These are phyloP conservation scores for Lipotes vexillifer DNA, from an alignment of 2,113 vertebrate species.

Conservation along the genomic window DNA sequence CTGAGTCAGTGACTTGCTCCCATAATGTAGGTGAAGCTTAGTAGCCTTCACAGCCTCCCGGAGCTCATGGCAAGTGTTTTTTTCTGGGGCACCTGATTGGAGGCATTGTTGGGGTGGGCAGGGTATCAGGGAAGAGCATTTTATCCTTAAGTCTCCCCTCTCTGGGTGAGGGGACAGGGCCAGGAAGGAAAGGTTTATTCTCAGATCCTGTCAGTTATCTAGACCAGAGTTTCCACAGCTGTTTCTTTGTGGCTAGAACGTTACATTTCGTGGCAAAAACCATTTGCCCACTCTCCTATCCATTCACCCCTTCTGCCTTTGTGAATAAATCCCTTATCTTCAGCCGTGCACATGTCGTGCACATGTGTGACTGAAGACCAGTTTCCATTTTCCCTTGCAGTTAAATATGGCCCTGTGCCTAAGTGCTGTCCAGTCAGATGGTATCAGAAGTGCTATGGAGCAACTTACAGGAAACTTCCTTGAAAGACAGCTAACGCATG, in stretches of 20 bases:
- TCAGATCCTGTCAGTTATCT: neutral
- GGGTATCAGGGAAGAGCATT: neutral
- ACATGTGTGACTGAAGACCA: neutral
- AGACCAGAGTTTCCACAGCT: neutral
- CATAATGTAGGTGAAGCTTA: neutral
- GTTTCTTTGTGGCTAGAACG: neutral
- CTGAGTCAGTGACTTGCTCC: neutral
- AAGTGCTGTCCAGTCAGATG: neutral
- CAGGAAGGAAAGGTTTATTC: neutral
- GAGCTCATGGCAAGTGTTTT: neutral
- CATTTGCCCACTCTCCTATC: neutral
- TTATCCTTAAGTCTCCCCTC: neutral
- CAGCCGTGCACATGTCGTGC: fast-evolving
- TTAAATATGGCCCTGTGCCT: neutral
- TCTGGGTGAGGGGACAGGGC: too few relatives aligned
- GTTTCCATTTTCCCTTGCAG: neutral
- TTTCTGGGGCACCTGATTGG: neutral
- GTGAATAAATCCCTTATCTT: neutral
- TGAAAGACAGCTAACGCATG: neutral
- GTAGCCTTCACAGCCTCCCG: neutral
- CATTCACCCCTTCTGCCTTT: neutral
- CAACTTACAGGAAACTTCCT: neutral
- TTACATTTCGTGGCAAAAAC: neutral
- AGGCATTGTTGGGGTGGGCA: fast-evolving
- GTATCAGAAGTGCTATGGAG: neutral